Percentiles rank a stretch among this genome's conserved stretches.
Conservation (phyloP, 2,113 vertebrate species). For the Silurus meridionalis region DNA sequence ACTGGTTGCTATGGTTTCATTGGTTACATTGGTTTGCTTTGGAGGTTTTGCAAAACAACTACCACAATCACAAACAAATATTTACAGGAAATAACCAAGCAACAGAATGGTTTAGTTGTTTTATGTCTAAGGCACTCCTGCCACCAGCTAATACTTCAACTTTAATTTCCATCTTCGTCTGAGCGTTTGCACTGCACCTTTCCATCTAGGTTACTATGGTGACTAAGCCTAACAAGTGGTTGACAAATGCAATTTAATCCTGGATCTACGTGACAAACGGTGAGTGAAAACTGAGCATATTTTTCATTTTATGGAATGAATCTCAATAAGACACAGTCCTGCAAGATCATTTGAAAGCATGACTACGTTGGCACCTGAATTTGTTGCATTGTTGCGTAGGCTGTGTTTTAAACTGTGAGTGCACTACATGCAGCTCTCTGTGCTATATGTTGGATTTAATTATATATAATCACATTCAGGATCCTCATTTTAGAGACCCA, state of each 20-base stretch:
- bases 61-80: neutral
- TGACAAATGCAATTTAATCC: conserved; percentile 32
- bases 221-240: conserved; percentile 35
- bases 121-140: neutral
- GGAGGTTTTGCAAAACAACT: neutral
- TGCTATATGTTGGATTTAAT: neutral
- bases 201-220: conserved; percentile 48
- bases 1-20: neutral
- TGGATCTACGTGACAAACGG: neutral
- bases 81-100: neutral
- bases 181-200: neutral
- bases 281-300: neutral
- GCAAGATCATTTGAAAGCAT: neutral
- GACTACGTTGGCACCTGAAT: neutral
- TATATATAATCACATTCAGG: neutral
- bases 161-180: neutral
- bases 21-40: neutral
- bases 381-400: neutral
- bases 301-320: neutral
- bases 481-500: neutral
- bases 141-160: neutral
- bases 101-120: neutral
- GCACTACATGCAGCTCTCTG: neutral
- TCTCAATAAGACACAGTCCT: neutral
- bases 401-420: neutral